Conservation (phyloP, 2,113 vertebrate species). For the Pollimyrus isidori region DNA sequence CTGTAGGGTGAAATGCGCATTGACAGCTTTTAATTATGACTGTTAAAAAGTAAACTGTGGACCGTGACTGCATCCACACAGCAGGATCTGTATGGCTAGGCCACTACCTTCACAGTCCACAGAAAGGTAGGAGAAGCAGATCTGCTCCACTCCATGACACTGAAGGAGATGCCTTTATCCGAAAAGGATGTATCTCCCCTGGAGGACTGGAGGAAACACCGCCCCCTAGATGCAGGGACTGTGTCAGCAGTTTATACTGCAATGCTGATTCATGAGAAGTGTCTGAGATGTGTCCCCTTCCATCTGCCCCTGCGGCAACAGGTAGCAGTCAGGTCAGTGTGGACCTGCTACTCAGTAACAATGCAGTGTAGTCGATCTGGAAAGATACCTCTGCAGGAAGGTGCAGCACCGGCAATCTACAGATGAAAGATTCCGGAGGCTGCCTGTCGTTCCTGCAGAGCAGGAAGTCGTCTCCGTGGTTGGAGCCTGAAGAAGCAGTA, state of each 20-base stretch:
- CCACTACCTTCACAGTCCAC: background rate
- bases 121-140: background rate
- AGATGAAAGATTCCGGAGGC: background rate
- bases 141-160: background rate
- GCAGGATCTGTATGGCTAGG: background rate
- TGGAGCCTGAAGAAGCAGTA: background rate
- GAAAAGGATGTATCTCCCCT: background rate
- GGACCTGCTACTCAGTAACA: background rate
- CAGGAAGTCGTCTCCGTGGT: background rate
- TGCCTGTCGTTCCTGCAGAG: background rate
- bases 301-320: background rate
- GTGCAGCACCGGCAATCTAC: background rate
- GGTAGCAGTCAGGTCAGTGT: background rate
- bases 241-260: background rate
- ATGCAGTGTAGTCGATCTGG: background rate
- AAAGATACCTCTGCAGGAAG: background rate
- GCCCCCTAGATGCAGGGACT: background rate
- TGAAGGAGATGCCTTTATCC: background rate
- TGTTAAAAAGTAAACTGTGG: background rate
- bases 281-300: background rate
- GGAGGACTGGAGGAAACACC: background rate
- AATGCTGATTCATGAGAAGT: background rate
- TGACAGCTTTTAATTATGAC: background rate
- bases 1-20: background rate
- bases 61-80: background rate